These are phyloP conservation scores for Calliphora vicina DNA, from an alignment of 1,140 invertebrate species.

Conservation along the genomic window DNA sequence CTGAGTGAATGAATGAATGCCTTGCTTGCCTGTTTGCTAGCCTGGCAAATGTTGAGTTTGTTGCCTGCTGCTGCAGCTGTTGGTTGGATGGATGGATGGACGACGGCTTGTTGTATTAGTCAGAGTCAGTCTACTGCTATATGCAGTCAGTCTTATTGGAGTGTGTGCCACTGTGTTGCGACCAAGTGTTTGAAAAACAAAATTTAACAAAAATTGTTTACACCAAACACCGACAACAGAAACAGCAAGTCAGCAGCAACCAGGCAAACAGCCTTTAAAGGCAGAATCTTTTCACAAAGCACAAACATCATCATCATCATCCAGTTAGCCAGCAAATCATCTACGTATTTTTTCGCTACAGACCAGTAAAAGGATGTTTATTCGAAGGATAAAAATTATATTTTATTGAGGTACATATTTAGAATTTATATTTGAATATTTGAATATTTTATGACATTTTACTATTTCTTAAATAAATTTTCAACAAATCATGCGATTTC, in stretches of 20 bases:
- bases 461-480: too few relatives aligned
- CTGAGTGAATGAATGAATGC: background rate
- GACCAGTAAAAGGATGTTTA: background rate
- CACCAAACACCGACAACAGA: background rate
- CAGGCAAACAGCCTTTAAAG: slow-evolving; percentile 27
- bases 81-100: background rate
- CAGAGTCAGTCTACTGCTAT: background rate
- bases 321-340: background rate
- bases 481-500: too few relatives aligned
- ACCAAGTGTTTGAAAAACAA: background rate
- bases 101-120: background rate
- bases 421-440: too few relatives aligned
- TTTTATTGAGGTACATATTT: too few relatives aligned
- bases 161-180: background rate
- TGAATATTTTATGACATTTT: too few relatives aligned
- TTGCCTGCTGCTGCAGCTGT: background rate
- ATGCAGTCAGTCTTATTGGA: background rate
- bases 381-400: too few relatives aligned
- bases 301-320: background rate
- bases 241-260: slow-evolving; percentile 21
- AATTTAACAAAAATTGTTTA: background rate
- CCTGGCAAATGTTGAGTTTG: background rate
- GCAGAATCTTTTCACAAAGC: background rate
- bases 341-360: background rate
- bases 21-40: background rate